Evolutionary conservation across 2,113 vertebrate species (phyloP).

Genomic region (Lycocorax pyrrhopterus): DNA sequence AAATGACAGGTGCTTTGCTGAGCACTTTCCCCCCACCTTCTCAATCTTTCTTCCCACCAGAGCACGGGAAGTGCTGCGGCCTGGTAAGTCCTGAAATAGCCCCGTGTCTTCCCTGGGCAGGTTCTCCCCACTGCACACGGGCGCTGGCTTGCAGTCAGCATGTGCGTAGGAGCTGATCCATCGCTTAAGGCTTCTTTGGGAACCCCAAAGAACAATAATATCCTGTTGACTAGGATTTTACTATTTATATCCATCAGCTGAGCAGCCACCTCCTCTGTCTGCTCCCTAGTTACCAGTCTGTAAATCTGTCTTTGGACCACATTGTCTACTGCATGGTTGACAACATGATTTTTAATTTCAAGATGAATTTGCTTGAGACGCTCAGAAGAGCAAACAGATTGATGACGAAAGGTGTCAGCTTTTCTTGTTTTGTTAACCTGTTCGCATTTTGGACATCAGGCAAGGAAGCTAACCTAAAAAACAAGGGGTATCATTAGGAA

Average conservation of each 20-base stretch:
- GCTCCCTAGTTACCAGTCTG: conserved; percentile 28
- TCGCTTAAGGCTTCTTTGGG: conserved; percentile 45
- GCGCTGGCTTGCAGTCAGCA: not conserved
- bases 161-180: conserved; percentile 24
- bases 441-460: not conserved
- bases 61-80: not conserved
- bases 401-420: not conserved
- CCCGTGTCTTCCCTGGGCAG: not conserved
- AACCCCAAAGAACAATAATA: conserved; percentile 58
- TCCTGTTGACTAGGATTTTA: conserved; percentile 48
- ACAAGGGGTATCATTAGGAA: not conserved
- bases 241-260: conserved; percentile 53
- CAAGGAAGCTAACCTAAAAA: not conserved
- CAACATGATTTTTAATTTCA: not conserved
- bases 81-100: not conserved
- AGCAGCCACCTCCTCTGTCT: conserved; percentile 29
- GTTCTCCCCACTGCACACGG: not conserved
- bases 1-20: not conserved
- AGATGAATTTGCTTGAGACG: not conserved
- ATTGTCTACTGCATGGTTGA: not conserved
- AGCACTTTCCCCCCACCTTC: not conserved
- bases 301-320: not conserved
- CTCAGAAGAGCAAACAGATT: not conserved
- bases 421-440: not conserved
- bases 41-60: not conserved